Percentiles rank a stretch among this genome's conserved stretches.
Evolutionary conservation across 2,113 vertebrate species (phyloP).

Genomic region (Agapornis roseicollis): DNA sequence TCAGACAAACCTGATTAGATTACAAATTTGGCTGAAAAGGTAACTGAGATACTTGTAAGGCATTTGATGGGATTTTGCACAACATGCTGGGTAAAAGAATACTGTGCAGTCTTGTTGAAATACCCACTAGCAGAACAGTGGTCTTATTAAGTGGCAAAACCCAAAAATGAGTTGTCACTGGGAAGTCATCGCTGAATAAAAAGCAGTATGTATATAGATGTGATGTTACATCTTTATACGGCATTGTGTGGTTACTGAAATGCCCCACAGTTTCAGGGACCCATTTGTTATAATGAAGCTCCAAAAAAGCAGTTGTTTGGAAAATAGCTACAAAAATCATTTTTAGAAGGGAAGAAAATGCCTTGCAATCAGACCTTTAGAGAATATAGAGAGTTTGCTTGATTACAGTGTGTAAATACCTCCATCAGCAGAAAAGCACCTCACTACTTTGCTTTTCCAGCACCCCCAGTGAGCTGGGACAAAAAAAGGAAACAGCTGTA

Average conservation of each 20-base stretch:
- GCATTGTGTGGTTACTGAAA: neutral
- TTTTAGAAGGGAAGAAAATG: neutral
- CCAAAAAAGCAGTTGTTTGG: neutral
- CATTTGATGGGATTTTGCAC: constrained; percentile 32
- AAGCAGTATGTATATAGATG: neutral
- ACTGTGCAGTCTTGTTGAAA: neutral
- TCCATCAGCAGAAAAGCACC: neutral
- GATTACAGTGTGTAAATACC: neutral
- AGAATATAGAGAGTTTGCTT: neutral
- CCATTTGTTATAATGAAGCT: neutral
- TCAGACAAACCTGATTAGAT: constrained; percentile 57
- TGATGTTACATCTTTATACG: neutral
- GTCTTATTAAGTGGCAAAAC: neutral
- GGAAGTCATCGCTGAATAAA: neutral
- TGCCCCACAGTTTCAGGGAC: neutral
- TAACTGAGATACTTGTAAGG: constrained; percentile 1
- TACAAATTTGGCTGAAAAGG: constrained; percentile 49
- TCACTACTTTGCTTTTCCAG: neutral
- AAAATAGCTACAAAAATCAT: neutral
- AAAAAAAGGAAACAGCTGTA: neutral
- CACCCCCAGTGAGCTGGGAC: neutral
- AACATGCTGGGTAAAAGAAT: neutral
- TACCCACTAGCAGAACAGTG: neutral
- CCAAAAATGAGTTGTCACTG: neutral
- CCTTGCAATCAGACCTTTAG: neutral